These are phyloP conservation scores for Cremastinae sp. DNA, from an alignment of 2,888 invertebrate genomes.

Conservation along the genomic window DNA sequence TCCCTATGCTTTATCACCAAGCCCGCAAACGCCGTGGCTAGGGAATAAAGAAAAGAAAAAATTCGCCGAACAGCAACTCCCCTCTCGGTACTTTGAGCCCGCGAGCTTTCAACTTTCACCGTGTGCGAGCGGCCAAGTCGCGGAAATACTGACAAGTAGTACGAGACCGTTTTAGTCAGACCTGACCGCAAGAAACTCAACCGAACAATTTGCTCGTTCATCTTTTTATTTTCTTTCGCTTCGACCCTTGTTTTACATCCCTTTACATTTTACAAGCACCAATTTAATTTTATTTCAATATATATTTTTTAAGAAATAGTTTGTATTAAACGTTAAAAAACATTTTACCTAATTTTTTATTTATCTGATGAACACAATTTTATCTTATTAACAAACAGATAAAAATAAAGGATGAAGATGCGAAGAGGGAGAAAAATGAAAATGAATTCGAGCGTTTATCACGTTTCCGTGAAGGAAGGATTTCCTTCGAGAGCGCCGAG, in stretches of 20 bases:
- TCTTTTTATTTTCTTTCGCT: neutral
- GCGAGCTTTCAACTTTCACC: neutral
- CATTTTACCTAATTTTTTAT: too few relatives aligned
- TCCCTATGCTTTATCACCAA: slow-evolving; percentile 66
- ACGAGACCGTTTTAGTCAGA: slow-evolving; percentile 32
- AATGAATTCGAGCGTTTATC: slow-evolving; percentile 8
- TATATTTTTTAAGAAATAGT: too few relatives aligned
- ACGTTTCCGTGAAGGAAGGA: slow-evolving; percentile 18
- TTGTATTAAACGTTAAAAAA: too few relatives aligned
- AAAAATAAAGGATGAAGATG: neutral
- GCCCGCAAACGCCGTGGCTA: slow-evolving; percentile 55
- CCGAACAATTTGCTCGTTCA: neutral
- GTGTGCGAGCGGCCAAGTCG: neutral
- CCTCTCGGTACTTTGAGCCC: slow-evolving; percentile 1
- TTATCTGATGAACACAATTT: too few relatives aligned
- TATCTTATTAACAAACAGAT: too few relatives aligned
- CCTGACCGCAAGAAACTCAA: neutral
- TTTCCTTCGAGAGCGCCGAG: slow-evolving; percentile 50
- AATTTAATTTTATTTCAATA: too few relatives aligned
- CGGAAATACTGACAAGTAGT: slow-evolving; percentile 32
- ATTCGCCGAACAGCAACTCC: slow-evolving; percentile 61
- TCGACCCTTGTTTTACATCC: slow-evolving; percentile 22
- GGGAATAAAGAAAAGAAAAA: slow-evolving; percentile 58
- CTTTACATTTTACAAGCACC: too few relatives aligned
- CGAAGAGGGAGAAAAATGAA: neutral